A percentile compares a stretch with the other conserved stretches of the same genome.
These are phyloP conservation scores for Monochamus saltuarius DNA, from an alignment of 1,140 invertebrate species.

Conservation along the genomic window DNA sequence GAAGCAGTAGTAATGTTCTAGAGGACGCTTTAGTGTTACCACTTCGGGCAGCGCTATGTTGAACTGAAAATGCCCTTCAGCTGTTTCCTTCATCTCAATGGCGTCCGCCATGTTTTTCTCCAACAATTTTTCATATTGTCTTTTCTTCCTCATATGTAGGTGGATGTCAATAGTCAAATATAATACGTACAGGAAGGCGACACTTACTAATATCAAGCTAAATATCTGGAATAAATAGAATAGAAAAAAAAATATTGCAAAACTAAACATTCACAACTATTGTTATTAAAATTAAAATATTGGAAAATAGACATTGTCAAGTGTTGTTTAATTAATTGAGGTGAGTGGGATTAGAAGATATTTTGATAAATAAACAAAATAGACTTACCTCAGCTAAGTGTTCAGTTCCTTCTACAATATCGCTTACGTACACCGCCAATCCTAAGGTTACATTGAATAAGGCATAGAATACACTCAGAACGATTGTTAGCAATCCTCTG, in stretches of 20 bases:
- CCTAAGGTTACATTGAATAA: conserved; percentile 66
- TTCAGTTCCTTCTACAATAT: conserved; percentile 56
- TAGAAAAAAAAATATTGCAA: too few species aligned
- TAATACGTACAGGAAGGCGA: conserved; percentile 62
- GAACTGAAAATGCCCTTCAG: conserved; percentile 50
- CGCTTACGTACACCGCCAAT: conserved; percentile 62
- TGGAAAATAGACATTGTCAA: background rate
- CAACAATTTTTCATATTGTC: conserved; percentile 55
- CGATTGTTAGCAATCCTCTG: conserved; percentile 60
- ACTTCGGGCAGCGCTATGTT: conserved; percentile 49
- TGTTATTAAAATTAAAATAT: background rate
- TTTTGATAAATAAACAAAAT: background rate
- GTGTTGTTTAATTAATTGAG: background rate
- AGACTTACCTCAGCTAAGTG: conserved; percentile 58
- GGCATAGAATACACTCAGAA: conserved; percentile 65
- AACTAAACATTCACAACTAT: too few species aligned
- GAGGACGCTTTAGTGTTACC: conserved; percentile 39
- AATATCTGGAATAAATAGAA: conserved; percentile 53
- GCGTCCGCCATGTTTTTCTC: conserved; percentile 33
- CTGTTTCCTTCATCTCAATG: conserved; percentile 36
- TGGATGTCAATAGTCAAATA: conserved; percentile 64
- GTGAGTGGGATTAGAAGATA: background rate
- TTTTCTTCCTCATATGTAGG: conserved; percentile 56
- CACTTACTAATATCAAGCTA: conserved; percentile 59
- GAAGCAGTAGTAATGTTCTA: conserved; percentile 61